Evolutionary conservation across 2,888 invertebrate genomes (phyloP), one percentile per base, ranked within the genome.

Genomic region (Andrena praecox): DNA sequence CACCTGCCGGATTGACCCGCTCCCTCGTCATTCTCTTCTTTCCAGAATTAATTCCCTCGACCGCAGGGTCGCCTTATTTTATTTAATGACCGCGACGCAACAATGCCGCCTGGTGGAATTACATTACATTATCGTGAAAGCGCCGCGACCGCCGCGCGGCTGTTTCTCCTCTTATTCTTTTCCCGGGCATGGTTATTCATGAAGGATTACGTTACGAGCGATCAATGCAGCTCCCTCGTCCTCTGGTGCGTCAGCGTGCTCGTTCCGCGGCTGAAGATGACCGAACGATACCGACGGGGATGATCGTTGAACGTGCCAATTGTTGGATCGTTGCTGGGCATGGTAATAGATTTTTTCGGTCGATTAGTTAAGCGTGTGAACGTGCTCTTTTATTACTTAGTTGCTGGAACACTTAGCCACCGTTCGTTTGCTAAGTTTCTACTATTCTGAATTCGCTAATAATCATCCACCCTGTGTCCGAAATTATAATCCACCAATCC

Each of bases 121-220:
- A 62, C 69, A 35, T 66, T 29, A 62, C 69, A 75, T 52, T 48
- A 62, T 76, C 33, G 60, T 67, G 62, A 76, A 62, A 31, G 24
- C 50, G 16, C 24, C 24, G 54, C 48, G 27, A 50, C 59, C 10
- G 6, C 42, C 5, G 2, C 10, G 27, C 12, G 16, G 31, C 12
- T 35, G 10, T n/a, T 50, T 31, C 54, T 16, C 62, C 42, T 48
- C 29, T 48, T 24, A 63, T 77, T 59, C 63, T 35, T 56, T 48
- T 59, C 50, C 35, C 8, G 33, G 63, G 29, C 33, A 68, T 33
- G 27, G 68, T 77, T 79, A 77, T 78, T 70, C 63, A 42, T 69
- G 64, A n/a, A 42, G 78, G 3, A 77, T 70, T 70, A 42, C 78
- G 59, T 70, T 77, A 35, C 31, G 69, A 50, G 64, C 35, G 63